Percentiles rank a stretch among this genome's conserved stretches.
Evolutionary conservation across 2,113 vertebrate species (phyloP).

Genomic region (Cercocebus atys): DNA sequence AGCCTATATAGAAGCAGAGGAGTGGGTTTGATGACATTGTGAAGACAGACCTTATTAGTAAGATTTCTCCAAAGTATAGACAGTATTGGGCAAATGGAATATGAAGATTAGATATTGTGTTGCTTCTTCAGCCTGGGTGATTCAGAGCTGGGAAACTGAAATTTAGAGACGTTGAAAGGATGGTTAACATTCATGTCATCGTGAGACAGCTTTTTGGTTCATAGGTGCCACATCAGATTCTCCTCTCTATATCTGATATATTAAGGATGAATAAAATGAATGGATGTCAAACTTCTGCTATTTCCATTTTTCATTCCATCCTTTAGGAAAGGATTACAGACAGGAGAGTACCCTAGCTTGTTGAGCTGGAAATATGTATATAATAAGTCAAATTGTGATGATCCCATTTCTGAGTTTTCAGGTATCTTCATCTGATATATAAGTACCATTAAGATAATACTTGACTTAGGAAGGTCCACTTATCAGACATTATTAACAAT

Average conservation of each 20-base stretch:
- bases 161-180: neutral
- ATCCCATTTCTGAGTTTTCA: neutral
- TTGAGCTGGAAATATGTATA: neutral
- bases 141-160: neutral
- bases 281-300: neutral
- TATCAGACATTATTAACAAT: neutral
- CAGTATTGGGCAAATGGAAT: neutral
- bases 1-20: neutral
- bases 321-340: neutral
- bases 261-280: neutral
- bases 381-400: neutral
- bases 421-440: neutral
- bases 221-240: neutral
- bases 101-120: neutral
- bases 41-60: neutral
- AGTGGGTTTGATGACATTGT: neutral
- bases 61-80: neutral
- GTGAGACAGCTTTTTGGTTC: neutral
- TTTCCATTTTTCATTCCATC: neutral
- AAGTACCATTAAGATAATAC: neutral
- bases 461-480: neutral
- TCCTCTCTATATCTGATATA: neutral
- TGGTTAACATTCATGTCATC: neutral
- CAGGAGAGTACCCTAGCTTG: neutral
- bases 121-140: neutral